Evolutionary conservation across 1,140 invertebrate species (phyloP).

Genomic region (Drosophila ficusphila): DNA sequence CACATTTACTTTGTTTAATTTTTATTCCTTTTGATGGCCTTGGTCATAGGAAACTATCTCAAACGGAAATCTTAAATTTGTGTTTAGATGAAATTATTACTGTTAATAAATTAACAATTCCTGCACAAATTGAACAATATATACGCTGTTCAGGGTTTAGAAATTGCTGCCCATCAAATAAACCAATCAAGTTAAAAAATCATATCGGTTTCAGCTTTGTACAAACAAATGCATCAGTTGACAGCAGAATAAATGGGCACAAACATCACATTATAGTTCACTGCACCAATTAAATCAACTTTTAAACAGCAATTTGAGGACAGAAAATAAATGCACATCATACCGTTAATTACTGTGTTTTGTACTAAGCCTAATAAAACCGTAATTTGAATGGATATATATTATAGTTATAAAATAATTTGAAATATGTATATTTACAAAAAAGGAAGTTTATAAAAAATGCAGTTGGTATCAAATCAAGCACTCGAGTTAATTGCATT

Average conservation of each 20-base stretch:
- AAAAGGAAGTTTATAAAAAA: no score
- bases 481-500: slow-evolving; percentile 78
- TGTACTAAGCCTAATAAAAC: slow-evolving; percentile 26
- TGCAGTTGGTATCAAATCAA: slow-evolving; percentile 56
- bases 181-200: no score
- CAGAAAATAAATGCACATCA: slow-evolving; percentile 16
- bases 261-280: slow-evolving; percentile 18
- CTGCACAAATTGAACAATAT: background rate
- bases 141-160: background rate
- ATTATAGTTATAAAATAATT: slow-evolving; percentile 22
- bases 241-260: background rate
- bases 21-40: no score
- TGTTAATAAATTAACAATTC: background rate
- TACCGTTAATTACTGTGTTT: slow-evolving; percentile 24
- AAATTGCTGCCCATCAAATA: background rate
- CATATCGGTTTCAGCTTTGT: background rate
- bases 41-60: no score
- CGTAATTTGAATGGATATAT: slow-evolving; percentile 34
- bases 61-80: no score
- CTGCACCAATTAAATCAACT: slow-evolving; percentile 37
- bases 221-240: slow-evolving; percentile 17
- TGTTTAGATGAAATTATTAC: background rate
- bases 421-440: slow-evolving; percentile 22
- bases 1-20: no score
- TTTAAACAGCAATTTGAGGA: slow-evolving; percentile 27